Evolutionary conservation across 64 coral and sea anemone species (phyloP).

Genomic region (Platygyra sinensis): DNA sequence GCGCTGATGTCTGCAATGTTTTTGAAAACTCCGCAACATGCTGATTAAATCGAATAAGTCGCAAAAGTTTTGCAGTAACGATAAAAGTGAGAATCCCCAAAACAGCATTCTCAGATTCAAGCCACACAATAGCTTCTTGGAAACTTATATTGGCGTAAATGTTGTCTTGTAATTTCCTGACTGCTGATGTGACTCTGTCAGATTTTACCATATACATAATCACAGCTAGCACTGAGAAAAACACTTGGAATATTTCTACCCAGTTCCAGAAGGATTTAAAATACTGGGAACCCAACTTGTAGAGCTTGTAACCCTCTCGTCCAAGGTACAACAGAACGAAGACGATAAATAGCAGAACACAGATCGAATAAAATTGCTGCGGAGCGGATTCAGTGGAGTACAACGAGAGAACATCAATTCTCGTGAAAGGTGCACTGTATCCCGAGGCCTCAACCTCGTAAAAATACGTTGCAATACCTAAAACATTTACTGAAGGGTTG

Average conservation of each 20-base stretch:
- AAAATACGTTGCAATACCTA: conserved; percentile 42
- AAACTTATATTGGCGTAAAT: conserved; percentile 15
- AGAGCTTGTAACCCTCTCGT: conserved; percentile 35
- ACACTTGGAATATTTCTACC: conserved; percentile 23
- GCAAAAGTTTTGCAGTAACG: conserved; percentile 13
- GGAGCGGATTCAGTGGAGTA: conserved; percentile 41
- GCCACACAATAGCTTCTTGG: neutral
- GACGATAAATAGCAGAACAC: conserved; percentile 59
- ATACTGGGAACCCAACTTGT: neutral
- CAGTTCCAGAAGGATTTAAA: conserved; percentile 38
- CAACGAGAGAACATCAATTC: conserved; percentile 30
- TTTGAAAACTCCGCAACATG: conserved; percentile 11
- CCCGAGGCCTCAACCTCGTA: conserved; percentile 50
- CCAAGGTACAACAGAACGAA: conserved; percentile 52
- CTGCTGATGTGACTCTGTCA: neutral
- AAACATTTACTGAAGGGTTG: conserved; percentile 47
- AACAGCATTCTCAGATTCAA: conserved; percentile 3
- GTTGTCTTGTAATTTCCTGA: neutral
- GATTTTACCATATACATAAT: conserved; percentile 14
- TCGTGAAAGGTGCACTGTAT: conserved; percentile 38
- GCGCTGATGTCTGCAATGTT: conserved; percentile 1
- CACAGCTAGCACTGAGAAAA: conserved; percentile 13
- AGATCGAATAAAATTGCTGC: conserved; percentile 51
- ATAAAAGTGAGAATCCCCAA: conserved; percentile 34
- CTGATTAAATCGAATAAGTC: conserved; percentile 26